These are phyloP conservation scores for Syrrhaptes paradoxus DNA, from an alignment of 2,113 vertebrate species.

Conservation along the genomic window DNA sequence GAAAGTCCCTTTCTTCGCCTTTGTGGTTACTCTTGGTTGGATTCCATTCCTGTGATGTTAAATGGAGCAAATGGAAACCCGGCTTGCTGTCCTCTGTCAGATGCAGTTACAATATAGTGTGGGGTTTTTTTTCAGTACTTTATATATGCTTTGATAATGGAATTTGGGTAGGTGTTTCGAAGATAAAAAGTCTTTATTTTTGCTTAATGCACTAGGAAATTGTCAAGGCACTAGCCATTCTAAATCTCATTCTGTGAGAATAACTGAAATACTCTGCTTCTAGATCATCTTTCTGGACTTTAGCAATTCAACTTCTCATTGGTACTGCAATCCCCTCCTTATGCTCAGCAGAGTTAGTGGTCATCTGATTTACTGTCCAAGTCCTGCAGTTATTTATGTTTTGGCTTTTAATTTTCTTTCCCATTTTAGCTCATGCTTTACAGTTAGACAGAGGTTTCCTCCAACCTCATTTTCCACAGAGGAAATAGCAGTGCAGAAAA, in stretches of 20 bases:
- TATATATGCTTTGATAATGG: not conserved
- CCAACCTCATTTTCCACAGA: conserved; percentile 33
- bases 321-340: not conserved
- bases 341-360: not conserved
- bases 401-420: conserved; percentile 24
- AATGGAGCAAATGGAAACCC: not conserved
- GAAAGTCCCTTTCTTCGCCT: not conserved
- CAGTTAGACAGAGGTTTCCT: conserved; percentile 10
- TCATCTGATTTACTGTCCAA: not conserved
- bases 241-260: not conserved
- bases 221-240: not conserved
- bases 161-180: not conserved
- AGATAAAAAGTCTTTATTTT: not conserved
- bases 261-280: not conserved
- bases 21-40: conserved; percentile 16
- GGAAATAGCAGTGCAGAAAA: conserved; percentile 33
- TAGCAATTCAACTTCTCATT: not conserved
- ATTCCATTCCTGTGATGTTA: conserved; percentile 30
- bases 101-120: not conserved
- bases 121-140: not conserved
- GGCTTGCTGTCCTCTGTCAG: not conserved
- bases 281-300: not conserved
- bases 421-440: not conserved
- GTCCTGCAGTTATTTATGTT: not conserved
- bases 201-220: not conserved